Conservation (phyloP, 2,797 vertebrate species). For the Danio jaintianensis region DNA sequence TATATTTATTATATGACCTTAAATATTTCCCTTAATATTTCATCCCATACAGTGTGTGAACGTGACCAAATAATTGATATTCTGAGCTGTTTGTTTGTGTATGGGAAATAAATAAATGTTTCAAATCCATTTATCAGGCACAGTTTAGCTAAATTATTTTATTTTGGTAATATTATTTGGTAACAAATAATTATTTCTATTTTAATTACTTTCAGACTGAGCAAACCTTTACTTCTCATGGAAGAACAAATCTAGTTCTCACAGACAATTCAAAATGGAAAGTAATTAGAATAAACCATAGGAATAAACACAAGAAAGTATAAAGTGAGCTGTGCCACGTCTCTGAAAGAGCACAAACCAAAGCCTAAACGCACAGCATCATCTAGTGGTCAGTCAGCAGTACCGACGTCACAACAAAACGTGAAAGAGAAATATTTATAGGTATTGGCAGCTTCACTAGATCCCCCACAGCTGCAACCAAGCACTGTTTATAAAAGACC, state of each 20-base stretch:
- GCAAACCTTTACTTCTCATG: background rate
- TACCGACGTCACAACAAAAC: background rate
- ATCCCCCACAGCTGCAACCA: background rate
- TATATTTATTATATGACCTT: too few species aligned
- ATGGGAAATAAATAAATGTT: too few species aligned
- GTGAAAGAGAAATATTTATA: background rate
- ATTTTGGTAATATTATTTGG: too few species aligned
- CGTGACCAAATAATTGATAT: too few species aligned
- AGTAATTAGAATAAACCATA: background rate
- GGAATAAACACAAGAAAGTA: slow-evolving; percentile 4
- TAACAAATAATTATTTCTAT: too few species aligned
- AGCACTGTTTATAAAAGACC: background rate
- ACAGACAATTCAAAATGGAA: background rate
- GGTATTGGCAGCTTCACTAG: background rate
- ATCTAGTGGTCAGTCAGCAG: slow-evolving; percentile 25
- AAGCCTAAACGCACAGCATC: slow-evolving; percentile 1
- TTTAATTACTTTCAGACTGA: background rate
- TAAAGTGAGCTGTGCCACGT: slow-evolving; percentile 31
- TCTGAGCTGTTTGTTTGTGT: too few species aligned
- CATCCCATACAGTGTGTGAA: too few species aligned
- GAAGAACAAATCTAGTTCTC: background rate
- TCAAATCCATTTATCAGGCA: too few species aligned
- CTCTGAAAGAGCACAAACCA: background rate
- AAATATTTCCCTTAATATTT: too few species aligned
- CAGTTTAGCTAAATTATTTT: too few species aligned